These are phyloP conservation scores for Riparia riparia DNA, from an alignment of 2,113 vertebrate species.

Conservation along the genomic window DNA sequence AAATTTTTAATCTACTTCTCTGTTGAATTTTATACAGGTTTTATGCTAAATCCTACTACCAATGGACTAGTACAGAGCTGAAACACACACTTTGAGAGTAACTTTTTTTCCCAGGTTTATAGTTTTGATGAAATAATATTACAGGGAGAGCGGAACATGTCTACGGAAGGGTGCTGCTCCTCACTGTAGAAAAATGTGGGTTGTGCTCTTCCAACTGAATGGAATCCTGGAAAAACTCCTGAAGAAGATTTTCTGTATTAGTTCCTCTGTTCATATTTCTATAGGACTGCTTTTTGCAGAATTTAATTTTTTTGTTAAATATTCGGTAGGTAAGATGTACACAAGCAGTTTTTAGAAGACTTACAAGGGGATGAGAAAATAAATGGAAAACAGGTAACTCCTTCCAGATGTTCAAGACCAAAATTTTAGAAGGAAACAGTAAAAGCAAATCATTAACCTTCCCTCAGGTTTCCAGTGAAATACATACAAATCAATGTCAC, in stretches of 20 bases:
- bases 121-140: background rate
- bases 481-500: background rate
- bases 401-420: background rate
- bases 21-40: slow-evolving; percentile 11
- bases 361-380: background rate
- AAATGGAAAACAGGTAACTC: background rate
- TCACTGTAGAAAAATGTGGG: background rate
- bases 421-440: background rate
- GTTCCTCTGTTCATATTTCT: background rate
- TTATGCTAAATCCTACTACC: background rate
- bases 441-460: background rate
- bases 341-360: background rate
- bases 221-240: background rate
- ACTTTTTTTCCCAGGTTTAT: background rate
- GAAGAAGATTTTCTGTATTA: background rate
- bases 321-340: background rate
- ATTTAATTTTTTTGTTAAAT: background rate
- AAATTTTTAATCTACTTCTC: slow-evolving; percentile 21
- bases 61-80: background rate
- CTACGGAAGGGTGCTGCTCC: background rate
- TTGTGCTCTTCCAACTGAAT: background rate
- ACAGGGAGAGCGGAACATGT: background rate
- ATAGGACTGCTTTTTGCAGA: background rate
- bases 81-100: background rate
- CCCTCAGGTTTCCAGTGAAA: background rate